Evolutionary conservation across 1,140 invertebrate species (phyloP).

Genomic region (Centruroides sculpturatus): DNA sequence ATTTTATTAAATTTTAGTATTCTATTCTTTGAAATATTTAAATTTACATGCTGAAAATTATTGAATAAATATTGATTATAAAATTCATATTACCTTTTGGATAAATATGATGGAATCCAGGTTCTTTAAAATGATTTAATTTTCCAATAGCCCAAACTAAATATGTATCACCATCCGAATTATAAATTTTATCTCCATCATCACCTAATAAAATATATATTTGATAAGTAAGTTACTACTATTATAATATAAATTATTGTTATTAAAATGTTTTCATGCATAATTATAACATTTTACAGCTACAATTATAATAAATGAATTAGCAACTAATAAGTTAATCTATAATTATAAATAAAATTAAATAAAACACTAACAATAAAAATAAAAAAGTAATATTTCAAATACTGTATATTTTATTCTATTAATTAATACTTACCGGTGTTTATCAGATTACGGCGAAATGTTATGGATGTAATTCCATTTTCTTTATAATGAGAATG

Average conservation of each 20-base stretch:
- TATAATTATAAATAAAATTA: no score
- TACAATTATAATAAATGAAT: no score
- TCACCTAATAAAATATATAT: slow-evolving; percentile 40
- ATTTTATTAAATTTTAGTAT: neutral
- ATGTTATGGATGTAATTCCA: slow-evolving; percentile 68
- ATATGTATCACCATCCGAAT: slow-evolving; percentile 45
- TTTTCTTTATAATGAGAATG: slow-evolving; percentile 55
- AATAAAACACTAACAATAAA: no score
- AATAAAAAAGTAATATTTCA: no score
- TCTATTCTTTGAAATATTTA: neutral
- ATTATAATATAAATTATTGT: no score
- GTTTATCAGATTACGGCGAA: slow-evolving; percentile 46
- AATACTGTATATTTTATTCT: no score
- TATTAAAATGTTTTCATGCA: no score
- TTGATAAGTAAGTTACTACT: no score
- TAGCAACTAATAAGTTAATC: no score
- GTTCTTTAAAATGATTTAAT: slow-evolving; percentile 59
- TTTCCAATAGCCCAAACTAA: slow-evolving; percentile 74
- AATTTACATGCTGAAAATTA: neutral
- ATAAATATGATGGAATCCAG: slow-evolving; percentile 67
- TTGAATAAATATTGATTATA: neutral
- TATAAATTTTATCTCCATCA: slow-evolving; percentile 56
- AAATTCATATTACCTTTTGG: slow-evolving; percentile 36
- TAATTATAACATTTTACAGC: no score
- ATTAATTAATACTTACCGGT: slow-evolving; percentile 25